Conservation (phyloP, 1,140 invertebrate species). For the Tribolium castaneum region DNA sequence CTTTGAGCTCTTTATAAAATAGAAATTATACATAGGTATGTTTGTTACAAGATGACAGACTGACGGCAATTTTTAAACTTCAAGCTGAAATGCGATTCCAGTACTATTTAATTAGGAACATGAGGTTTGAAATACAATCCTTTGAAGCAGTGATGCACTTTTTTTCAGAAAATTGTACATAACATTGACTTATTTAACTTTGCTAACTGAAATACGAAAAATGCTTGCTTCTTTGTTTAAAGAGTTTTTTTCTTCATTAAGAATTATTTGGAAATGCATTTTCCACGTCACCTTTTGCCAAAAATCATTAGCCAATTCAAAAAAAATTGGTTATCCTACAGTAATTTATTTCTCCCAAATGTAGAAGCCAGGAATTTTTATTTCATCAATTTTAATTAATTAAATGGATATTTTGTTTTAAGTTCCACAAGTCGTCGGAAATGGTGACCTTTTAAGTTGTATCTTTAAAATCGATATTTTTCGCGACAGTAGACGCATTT, state of each 20-base stretch:
- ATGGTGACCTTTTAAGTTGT: background rate
- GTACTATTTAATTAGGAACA: background rate
- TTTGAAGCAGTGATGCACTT: background rate
- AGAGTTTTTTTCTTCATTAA: too few species aligned
- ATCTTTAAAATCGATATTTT: background rate
- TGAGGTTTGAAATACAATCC: background rate
- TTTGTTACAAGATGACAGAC: background rate
- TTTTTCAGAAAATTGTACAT: background rate
- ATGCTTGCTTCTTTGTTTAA: too few species aligned
- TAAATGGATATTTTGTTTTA: background rate
- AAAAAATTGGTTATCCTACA: too few species aligned
- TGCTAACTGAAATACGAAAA: too few species aligned
- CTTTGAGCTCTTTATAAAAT: too few species aligned
- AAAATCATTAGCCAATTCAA: too few species aligned
- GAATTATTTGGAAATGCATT: too few species aligned
- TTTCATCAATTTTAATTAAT: background rate
- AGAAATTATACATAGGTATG: background rate
- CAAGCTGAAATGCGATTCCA: background rate
- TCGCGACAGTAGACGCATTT: background rate
- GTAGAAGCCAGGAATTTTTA: too few species aligned
- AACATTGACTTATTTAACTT: background rate
- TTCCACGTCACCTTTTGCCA: too few species aligned
- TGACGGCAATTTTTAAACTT: background rate
- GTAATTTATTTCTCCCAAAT: too few species aligned
- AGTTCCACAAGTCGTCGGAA: background rate